Conservation (phyloP, 1,140 invertebrate genomes). For the Lasioglossum albipes region DNA sequence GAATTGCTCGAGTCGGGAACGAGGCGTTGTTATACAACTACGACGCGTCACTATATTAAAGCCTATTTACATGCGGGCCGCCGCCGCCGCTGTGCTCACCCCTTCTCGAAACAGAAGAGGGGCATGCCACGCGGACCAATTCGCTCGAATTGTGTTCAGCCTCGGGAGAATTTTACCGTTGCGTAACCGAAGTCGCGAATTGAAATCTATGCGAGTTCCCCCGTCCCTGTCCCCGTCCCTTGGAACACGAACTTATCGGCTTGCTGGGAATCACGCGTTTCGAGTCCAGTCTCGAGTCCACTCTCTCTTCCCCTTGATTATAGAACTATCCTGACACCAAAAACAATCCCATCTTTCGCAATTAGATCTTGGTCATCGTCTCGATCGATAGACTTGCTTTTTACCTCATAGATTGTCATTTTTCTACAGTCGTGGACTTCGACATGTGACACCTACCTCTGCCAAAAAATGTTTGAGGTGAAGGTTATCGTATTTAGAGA, state of each 20-base stretch:
- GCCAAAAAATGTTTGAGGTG: no score
- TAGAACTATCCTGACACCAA: no score
- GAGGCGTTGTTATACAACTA: slow-evolving; percentile 45
- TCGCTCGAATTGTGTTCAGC: slow-evolving; percentile 62
- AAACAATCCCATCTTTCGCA: no score
- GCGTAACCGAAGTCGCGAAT: background rate
- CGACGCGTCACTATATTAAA: slow-evolving; percentile 65
- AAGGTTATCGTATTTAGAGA: no score
- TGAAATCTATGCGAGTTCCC: background rate
- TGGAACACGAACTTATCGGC: background rate
- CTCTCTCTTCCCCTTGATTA: no score
- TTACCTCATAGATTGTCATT: no score
- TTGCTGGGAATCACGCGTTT: background rate
- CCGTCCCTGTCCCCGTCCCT: no score
- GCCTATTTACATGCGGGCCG: slow-evolving; percentile 56
- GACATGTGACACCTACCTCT: no score
- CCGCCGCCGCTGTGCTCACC: background rate
- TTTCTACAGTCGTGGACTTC: no score
- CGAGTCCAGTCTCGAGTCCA: no score
- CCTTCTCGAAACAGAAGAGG: background rate
- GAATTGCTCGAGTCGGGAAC: slow-evolving; percentile 65
- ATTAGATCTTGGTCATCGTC: no score
- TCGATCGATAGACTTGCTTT: no score
- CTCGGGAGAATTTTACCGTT: slow-evolving; percentile 8
- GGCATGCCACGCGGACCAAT: slow-evolving; percentile 49